Evolutionary conservation across 2,113 vertebrate genomes (phyloP).

Genomic region (Syrmaticus mikado): DNA sequence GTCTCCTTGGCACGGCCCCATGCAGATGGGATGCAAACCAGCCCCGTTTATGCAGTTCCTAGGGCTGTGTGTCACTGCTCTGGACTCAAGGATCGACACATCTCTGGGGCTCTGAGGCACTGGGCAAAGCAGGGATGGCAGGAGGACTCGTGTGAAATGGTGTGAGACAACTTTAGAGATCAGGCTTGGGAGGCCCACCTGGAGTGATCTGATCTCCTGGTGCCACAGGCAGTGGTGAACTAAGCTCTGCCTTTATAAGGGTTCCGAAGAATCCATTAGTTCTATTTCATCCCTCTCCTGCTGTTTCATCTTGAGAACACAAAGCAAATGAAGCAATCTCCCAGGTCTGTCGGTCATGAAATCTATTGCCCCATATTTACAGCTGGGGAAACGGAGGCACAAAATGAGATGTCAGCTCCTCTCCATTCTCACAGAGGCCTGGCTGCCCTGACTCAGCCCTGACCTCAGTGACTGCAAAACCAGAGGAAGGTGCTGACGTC

Average conservation of each 20-base stretch:
- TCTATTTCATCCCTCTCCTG: background rate
- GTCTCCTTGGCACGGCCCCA: constrained; percentile 27
- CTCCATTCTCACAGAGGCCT: accelerated
- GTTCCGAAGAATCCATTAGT: background rate
- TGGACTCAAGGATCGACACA: constrained; percentile 45
- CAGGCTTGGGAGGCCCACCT: background rate
- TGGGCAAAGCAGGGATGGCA: background rate
- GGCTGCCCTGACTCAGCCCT: background rate
- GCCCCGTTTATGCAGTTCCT: constrained; percentile 48
- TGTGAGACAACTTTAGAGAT: background rate
- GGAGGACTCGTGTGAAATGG: background rate
- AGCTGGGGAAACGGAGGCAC: background rate
- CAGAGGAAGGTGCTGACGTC: background rate
- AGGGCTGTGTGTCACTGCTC: constrained; percentile 48
- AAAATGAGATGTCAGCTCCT: background rate
- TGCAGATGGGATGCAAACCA: constrained; percentile 56
- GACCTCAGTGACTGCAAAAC: background rate
- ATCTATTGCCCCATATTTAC: background rate
- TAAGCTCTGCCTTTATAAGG: background rate
- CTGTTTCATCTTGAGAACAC: background rate
- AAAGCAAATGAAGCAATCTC: background rate
- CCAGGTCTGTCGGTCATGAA: background rate
- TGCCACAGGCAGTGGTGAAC: background rate
- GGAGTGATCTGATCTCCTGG: background rate
- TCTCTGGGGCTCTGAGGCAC: constrained; percentile 1